Evolutionary conservation across 1,140 invertebrate genomes (phyloP).

Genomic region (Hyles vespertilio): DNA sequence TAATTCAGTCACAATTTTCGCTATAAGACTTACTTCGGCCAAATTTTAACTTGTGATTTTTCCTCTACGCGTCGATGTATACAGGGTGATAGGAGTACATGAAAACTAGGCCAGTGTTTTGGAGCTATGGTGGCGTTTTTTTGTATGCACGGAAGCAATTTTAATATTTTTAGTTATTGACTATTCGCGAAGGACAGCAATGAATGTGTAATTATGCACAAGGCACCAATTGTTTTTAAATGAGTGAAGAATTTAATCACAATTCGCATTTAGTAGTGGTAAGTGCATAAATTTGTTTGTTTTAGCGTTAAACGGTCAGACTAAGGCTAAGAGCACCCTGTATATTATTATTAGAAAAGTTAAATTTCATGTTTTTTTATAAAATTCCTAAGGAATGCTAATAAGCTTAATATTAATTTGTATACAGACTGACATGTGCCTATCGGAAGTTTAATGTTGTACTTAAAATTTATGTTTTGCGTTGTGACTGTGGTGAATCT

Average conservation of each 20-base stretch:
- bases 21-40: conserved; percentile 17
- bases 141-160: too few species aligned
- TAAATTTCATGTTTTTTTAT: background rate
- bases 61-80: conserved; percentile 9
- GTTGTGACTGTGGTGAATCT: conserved; percentile 32
- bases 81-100: conserved; percentile 7
- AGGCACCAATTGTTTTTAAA: too few species aligned
- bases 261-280: too few species aligned
- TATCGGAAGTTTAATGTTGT: conserved; percentile 34
- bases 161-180: too few species aligned
- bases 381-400: conserved; percentile 4
- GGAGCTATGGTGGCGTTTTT: too few species aligned
- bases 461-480: conserved; percentile 56
- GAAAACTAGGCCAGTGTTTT: too few species aligned
- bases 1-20: conserved; percentile 24
- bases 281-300: too few species aligned
- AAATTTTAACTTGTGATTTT: conserved; percentile 20
- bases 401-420: conserved; percentile 15
- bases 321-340: conserved; percentile 8
- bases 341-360: conserved; percentile 3
- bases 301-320: too few species aligned
- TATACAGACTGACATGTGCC: conserved; percentile 46
- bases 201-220: too few species aligned
- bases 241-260: too few species aligned
- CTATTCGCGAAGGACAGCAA: too few species aligned